Conservation (phyloP, 2,888 invertebrate genomes). For the Drosophila borborema region DNA sequence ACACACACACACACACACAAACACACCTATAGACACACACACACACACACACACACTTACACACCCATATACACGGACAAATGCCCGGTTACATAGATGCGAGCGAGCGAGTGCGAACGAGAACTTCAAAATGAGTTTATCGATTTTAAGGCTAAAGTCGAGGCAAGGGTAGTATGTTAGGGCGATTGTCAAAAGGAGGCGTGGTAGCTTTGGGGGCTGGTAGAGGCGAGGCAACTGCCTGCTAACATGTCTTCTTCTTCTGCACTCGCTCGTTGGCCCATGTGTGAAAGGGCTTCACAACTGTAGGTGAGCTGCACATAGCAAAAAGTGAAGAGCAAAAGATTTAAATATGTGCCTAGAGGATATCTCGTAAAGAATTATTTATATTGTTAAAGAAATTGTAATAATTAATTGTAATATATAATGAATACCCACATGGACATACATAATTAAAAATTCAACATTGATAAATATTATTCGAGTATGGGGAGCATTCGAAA, state of each 20-base stretch:
- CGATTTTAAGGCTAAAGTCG: conserved; percentile 72
- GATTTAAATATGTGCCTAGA: neutral
- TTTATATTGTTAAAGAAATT: neutral
- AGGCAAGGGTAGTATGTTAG: conserved; percentile 53
- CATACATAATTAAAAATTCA: no score
- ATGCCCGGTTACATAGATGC: conserved; percentile 1
- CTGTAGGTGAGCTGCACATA: conserved; percentile 15
- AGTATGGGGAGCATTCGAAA: neutral
- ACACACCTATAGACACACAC: neutral
- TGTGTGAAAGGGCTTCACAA: conserved; percentile 45
- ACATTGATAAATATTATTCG: no score
- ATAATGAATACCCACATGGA: neutral
- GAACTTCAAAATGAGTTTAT: conserved; percentile 82
- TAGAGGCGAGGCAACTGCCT: neutral
- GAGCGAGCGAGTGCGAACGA: conserved; percentile 18
- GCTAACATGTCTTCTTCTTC: conserved; percentile 32
- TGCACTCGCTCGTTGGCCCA: conserved; percentile 18
- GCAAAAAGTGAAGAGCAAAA: conserved; percentile 8
- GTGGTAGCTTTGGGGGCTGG: conserved; percentile 4
- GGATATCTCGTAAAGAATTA: neutral
- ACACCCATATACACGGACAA: neutral
- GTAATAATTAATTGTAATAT: neutral
- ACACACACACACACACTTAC: conserved; percentile 1
- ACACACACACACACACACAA: conserved; percentile 23
- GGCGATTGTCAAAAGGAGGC: conserved; percentile 4